These are phyloP conservation scores for Aphelenchoides avenae DNA, from an alignment of 1,140 invertebrate species.

Conservation along the genomic window DNA sequence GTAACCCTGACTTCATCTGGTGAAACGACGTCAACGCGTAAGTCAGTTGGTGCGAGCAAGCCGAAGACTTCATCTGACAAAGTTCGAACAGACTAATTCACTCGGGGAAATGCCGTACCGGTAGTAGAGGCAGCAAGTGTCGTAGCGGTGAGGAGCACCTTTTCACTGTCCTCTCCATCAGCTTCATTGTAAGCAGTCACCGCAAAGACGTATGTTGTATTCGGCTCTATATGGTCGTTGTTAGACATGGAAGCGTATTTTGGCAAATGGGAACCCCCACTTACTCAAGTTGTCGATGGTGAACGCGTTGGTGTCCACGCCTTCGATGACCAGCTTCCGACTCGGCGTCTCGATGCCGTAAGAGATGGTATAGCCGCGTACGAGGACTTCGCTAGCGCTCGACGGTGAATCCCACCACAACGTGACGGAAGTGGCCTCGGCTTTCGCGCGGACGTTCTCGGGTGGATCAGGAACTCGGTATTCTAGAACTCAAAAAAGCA, in stretches of 20 bases:
- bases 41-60: slow-evolving; percentile 26
- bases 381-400: slow-evolving; percentile 37
- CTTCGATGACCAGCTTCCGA: slow-evolving; percentile 47
- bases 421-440: slow-evolving; percentile 33
- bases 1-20: slow-evolving; percentile 30
- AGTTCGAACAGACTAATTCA: background rate
- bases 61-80: slow-evolving; percentile 19
- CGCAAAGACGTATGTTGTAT: slow-evolving; percentile 53
- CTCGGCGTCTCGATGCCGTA: slow-evolving; percentile 52
- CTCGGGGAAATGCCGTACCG: slow-evolving; percentile 1
- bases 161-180: slow-evolving; percentile 52
- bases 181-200: slow-evolving; percentile 55
- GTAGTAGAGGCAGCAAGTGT: slow-evolving; percentile 20
- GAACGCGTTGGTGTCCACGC: slow-evolving; percentile 44
- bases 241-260: background rate
- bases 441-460: slow-evolving; percentile 44
- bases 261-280: slow-evolving; percentile 5
- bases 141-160: slow-evolving; percentile 45
- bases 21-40: slow-evolving; percentile 29
- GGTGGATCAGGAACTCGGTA: slow-evolving; percentile 49
- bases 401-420: slow-evolving; percentile 53
- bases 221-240: slow-evolving; percentile 40
- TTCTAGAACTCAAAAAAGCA: slow-evolving; percentile 40
- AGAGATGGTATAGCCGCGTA: slow-evolving; percentile 52
- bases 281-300: slow-evolving; percentile 43